A percentile compares a stretch with the other conserved stretches of the same genome.
Evolutionary conservation across 2,113 vertebrate species (phyloP).

Genomic region (Anarrhichthys ocellatus): DNA sequence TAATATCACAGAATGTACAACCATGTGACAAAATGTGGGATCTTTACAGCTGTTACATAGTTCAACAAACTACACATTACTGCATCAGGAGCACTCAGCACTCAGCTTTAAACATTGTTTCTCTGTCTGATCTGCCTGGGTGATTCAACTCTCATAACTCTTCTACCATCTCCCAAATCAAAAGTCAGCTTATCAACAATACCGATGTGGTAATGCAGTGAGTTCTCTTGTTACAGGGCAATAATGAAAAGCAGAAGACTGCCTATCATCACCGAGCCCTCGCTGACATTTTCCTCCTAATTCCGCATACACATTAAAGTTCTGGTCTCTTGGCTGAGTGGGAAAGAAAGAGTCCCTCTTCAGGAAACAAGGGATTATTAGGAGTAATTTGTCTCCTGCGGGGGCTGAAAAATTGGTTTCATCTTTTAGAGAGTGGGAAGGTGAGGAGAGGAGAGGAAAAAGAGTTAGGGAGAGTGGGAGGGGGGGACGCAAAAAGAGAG

Average conservation of each 20-base stretch:
- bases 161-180: slow-evolving; percentile 42
- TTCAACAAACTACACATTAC: slow-evolving; percentile 43
- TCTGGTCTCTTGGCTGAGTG: slow-evolving; percentile 52
- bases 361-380: slow-evolving; percentile 77
- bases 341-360: slow-evolving; percentile 69
- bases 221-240: slow-evolving; percentile 29
- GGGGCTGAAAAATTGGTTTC: slow-evolving; percentile 72
- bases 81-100: slow-evolving; percentile 26
- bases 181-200: slow-evolving; percentile 48
- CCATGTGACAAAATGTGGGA: slow-evolving; percentile 4
- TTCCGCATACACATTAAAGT: slow-evolving; percentile 70
- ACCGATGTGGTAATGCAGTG: slow-evolving; percentile 10
- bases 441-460: background rate
- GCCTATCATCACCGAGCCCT: slow-evolving; percentile 48
- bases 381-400: slow-evolving; percentile 70
- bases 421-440: slow-evolving; percentile 61
- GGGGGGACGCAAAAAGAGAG: background rate
- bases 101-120: slow-evolving; percentile 38
- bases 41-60: slow-evolving; percentile 27
- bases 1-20: background rate
- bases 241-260: slow-evolving; percentile 51
- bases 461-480: slow-evolving; percentile 16
- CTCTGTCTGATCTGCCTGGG: slow-evolving; percentile 40
- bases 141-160: slow-evolving; percentile 54
- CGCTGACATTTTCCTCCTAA: slow-evolving; percentile 55